Base-by-base conservation (phyloP, 1,140 invertebrate species). In the Cheumatopsyche charites region DNA sequence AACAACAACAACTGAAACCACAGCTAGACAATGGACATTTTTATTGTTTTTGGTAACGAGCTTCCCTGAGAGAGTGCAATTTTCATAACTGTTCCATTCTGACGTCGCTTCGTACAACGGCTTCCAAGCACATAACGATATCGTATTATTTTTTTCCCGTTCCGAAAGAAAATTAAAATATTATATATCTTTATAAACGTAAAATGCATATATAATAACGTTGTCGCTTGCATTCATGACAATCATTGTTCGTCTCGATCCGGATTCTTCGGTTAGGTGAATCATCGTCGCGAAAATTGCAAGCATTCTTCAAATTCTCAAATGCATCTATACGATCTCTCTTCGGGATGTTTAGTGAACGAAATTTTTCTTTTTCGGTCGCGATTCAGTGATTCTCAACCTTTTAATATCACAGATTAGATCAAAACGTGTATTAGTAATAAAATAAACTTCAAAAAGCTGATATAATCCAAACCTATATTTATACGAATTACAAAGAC, bases 11-110 rank as follows among this genome's bases (percentile, higher is more conserved):
- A 36, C 29, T 36, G 29, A 36, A 36, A 36, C 29, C 9, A 9
- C 29, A 3, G 9, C 9, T 4, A 36, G 29, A 66, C 63, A 66
- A 66, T 66, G 63, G 63, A 6, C 21, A 6, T 47, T 47, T 36
- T 68, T 68, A 55, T 68, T 68, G 21, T 68, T 68, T 68, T 68
- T 68, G 66, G 66, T 68, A 68, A 68, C 66, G 49, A 68, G 66
- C 42, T 68, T 68, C 66, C 25, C 66, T 52, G 66, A 58, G 66
- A 47, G 66, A 68, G 29, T 68, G 45, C 66, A 41, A 58, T 45
- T 42, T 68, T 45, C 66, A 58, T 68, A 68, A 68, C 66, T 68
- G 66, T 68, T 55, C 49, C 47, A 23, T 26, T 25, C 41, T 58
- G 19, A 23, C 49, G 19, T 11, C 66, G 45, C n/a, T 45, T 15